Conservation (phyloP, 2,113 vertebrate genomes). For the Pterocles orientalis region DNA sequence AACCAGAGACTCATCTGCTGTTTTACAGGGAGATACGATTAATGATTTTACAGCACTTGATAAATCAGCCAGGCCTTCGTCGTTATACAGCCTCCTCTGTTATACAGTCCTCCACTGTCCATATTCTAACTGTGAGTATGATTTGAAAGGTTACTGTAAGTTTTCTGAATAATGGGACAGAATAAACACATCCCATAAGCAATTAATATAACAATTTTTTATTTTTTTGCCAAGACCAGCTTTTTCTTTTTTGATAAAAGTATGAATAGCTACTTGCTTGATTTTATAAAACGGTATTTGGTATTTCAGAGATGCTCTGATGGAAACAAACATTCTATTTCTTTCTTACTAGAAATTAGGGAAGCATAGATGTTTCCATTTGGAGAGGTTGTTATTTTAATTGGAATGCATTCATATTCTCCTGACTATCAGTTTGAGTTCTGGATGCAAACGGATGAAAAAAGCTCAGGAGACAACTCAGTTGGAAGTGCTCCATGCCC, state of each 20-base stretch:
- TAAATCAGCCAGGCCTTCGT: background rate
- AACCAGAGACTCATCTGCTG: background rate
- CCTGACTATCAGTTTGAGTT: background rate
- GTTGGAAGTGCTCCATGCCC: background rate
- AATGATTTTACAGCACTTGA: background rate
- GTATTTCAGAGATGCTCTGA: background rate
- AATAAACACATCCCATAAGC: background rate
- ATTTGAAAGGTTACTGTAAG: background rate
- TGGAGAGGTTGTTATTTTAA: background rate
- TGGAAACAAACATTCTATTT: background rate
- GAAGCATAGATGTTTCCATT: background rate
- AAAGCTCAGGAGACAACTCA: background rate
- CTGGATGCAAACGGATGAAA: background rate
- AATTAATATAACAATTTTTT: background rate
- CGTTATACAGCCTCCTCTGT: too few species aligned
- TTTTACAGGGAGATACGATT: background rate
- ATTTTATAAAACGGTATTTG: background rate
- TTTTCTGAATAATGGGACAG: background rate
- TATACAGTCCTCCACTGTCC: background rate
- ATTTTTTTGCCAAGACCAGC: background rate
- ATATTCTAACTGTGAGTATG: background rate
- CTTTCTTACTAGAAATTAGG: background rate
- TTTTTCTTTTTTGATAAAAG: background rate
- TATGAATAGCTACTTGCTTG: background rate
- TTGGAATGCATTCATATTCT: background rate